Evolutionary conservation across 2,888 invertebrate species (phyloP).

Genomic region (Dinocampus coccinellae): DNA sequence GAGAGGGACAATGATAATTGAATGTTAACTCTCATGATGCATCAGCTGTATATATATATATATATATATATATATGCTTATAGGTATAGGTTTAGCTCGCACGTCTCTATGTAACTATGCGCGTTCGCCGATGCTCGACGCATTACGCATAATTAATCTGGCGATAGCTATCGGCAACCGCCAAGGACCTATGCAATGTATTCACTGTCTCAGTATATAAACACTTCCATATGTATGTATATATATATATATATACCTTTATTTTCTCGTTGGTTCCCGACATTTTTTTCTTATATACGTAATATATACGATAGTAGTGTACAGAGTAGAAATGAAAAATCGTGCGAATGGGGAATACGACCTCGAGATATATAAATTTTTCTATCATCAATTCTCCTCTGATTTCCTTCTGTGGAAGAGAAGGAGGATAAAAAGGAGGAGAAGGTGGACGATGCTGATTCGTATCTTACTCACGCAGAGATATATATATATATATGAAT

Average conservation of each 20-base stretch:
- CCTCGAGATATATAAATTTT: conserved; percentile 20
- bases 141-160: conserved; percentile 62
- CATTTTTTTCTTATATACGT: background rate
- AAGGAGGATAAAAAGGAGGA: no score
- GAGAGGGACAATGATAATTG: conserved; percentile 57
- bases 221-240: background rate
- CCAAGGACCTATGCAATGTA: conserved; percentile 21
- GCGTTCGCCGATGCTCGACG: conserved; percentile 40
- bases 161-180: conserved; percentile 40
- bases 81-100: conserved; percentile 27
- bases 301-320: background rate
- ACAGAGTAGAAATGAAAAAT: conserved; percentile 21
- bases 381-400: conserved; percentile 18
- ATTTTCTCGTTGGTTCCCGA: background rate
- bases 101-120: conserved; percentile 22
- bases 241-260: background rate
- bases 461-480: conserved; percentile 13
- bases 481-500: conserved; percentile 20
- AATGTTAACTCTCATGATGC: conserved; percentile 47
- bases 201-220: conserved; percentile 14
- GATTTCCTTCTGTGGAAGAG: conserved; percentile 1
- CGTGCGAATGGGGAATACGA: conserved; percentile 20
- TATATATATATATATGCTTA: conserved; percentile 8
- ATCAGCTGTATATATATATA: conserved; percentile 11
- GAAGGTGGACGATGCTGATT: conserved; percentile 16